Evolutionary conservation across 2,113 vertebrate species (phyloP).

Genomic region (Notothenia coriiceps): DNA sequence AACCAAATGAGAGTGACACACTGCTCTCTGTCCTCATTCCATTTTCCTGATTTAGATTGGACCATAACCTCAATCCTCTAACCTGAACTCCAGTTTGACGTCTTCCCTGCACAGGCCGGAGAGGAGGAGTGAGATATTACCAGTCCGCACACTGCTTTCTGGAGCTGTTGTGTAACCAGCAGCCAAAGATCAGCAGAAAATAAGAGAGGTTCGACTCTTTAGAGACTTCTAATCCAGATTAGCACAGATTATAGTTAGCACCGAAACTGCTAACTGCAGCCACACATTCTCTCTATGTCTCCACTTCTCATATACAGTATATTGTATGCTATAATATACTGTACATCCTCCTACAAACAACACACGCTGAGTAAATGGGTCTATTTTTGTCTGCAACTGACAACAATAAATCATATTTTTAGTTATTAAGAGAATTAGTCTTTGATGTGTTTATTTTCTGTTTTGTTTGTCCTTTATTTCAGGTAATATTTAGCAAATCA

Average conservation of each 20-base stretch:
- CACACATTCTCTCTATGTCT: constrained; percentile 32
- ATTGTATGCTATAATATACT: not conserved
- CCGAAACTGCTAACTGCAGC: constrained; percentile 46
- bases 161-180: constrained; percentile 64
- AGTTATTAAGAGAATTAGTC: not conserved
- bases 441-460: too few relatives aligned
- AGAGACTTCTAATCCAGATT: constrained; percentile 79
- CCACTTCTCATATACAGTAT: constrained; percentile 23
- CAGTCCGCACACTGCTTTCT: constrained; percentile 32
- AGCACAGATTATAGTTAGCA: constrained; percentile 65
- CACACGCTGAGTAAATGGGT: not conserved
- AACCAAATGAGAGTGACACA: constrained; percentile 62
- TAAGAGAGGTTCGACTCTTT: constrained; percentile 50
- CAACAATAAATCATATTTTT: not conserved
- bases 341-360: not conserved
- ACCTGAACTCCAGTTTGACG: constrained; percentile 20
- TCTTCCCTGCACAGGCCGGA: constrained; percentile 11
- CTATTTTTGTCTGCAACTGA: not conserved
- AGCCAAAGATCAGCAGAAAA: constrained; percentile 59
- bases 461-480: not conserved
- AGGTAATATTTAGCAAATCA: not conserved
- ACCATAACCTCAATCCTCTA: constrained; percentile 51
- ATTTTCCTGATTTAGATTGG: constrained; percentile 39
- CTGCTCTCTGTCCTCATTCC: constrained; percentile 55
- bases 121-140: constrained; percentile 15